A percentile compares a stretch with the other conserved stretches of the same genome.
Evolutionary conservation across 2,113 vertebrate species (phyloP).

Genomic region (Crotalus viridis): DNA sequence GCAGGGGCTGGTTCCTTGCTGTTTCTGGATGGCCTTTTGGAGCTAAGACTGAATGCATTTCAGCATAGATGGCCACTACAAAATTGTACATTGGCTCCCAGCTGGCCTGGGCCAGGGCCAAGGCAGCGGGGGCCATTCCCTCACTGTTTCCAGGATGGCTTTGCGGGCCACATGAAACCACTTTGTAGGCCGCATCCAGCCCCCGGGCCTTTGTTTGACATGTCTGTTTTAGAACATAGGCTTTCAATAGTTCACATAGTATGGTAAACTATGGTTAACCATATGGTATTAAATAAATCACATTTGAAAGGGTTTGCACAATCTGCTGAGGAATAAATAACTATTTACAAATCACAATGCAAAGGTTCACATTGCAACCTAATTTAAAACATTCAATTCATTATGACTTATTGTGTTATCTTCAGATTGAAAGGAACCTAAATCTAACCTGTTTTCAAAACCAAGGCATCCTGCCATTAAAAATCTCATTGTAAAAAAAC

Average conservation of each 20-base stretch:
- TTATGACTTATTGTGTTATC: background rate
- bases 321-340: background rate
- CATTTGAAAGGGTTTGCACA: background rate
- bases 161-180: too few relatives aligned
- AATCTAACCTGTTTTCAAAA: background rate
- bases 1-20: too few relatives aligned
- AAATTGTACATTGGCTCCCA: too few relatives aligned
- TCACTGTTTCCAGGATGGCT: too few relatives aligned
- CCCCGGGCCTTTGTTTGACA: too few relatives aligned
- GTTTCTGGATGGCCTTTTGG: too few relatives aligned
- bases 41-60: too few relatives aligned
- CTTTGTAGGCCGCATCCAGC: too few relatives aligned
- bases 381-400: background rate
- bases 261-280: background rate
- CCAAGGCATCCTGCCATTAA: background rate
- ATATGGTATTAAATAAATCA: background rate
- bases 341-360: background rate
- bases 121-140: too few relatives aligned
- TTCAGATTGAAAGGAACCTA: background rate
- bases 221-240: background rate
- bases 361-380: background rate
- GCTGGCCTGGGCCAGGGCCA: too few relatives aligned
- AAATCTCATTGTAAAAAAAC: background rate
- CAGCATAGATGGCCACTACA: too few relatives aligned
- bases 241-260: background rate